Conservation (phyloP, 2,888 invertebrate genomes). For the Malacosoma neustria region DNA sequence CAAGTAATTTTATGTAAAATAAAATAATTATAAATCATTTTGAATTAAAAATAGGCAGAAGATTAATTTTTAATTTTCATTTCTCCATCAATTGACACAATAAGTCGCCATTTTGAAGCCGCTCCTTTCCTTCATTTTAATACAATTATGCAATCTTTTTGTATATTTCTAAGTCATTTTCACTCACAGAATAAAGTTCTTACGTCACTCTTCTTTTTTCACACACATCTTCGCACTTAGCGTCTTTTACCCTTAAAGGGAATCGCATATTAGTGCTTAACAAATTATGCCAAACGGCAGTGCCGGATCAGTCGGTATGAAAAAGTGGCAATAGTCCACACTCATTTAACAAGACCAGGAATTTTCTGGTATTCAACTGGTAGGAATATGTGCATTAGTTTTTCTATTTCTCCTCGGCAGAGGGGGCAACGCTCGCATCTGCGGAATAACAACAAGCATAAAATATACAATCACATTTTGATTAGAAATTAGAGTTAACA, state of each 20-base stretch:
- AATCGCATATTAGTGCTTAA: background rate
- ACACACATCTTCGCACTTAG: background rate
- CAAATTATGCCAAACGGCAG: background rate
- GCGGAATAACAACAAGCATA: conserved; percentile 13
- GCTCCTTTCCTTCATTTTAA: too few species aligned
- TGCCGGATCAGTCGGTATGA: background rate
- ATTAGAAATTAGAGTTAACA: too few species aligned
- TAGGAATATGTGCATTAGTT: conserved; percentile 81
- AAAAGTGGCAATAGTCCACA: background rate
- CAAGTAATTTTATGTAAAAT: too few species aligned
- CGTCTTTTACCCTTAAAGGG: background rate
- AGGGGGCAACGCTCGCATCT: conserved; percentile 84
- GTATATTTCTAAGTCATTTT: too few species aligned
- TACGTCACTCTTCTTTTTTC: too few species aligned
- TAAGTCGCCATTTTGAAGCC: too few species aligned
- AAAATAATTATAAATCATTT: too few species aligned
- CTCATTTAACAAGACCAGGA: conserved; percentile 52
- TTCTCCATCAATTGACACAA: too few species aligned
- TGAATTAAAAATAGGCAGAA: too few species aligned
- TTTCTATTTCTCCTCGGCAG: conserved; percentile 81
- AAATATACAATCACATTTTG: background rate
- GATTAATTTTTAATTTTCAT: too few species aligned
- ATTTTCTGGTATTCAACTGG: conserved; percentile 73
- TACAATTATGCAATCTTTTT: too few species aligned
- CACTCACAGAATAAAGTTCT: too few species aligned